phyloP scores from a whole-genome alignment of 2,888 invertebrate species.

The Campoplex capitator region DNA sequence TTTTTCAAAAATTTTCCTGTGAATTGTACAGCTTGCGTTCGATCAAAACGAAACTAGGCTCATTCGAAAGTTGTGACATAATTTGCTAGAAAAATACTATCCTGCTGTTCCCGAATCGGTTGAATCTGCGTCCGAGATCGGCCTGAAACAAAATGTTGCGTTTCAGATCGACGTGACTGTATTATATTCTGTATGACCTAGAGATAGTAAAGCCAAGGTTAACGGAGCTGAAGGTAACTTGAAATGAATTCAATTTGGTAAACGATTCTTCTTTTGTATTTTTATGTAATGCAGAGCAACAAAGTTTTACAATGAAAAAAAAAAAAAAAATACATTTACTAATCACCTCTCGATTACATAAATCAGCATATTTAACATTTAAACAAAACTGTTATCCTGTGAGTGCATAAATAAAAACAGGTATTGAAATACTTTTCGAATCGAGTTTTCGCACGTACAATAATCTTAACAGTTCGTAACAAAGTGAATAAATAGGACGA shows the following conservation, averaged over 20 bases:
- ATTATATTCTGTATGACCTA: too few relatives aligned
- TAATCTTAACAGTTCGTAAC: background rate
- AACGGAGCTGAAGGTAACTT: too few relatives aligned
- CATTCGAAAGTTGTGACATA: too few relatives aligned
- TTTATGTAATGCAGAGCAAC: background rate
- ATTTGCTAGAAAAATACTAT: too few relatives aligned
- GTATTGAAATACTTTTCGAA: background rate
- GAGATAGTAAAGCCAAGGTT: too few relatives aligned
- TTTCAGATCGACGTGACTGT: too few relatives aligned
- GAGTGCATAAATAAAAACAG: constrained; percentile 18
- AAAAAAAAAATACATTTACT: constrained; percentile 7
- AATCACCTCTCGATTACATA: constrained; percentile 6
- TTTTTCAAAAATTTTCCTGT: too few relatives aligned
- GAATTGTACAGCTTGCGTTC: too few relatives aligned
- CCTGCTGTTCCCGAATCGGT: too few relatives aligned
- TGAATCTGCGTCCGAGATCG: too few relatives aligned
- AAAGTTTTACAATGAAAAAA: background rate
- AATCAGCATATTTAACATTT: constrained; percentile 14
- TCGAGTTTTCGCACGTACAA: background rate
- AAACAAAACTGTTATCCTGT: background rate
- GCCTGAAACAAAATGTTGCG: too few relatives aligned
- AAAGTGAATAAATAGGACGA: background rate
- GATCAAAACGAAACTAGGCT: too few relatives aligned
- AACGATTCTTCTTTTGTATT: background rate
- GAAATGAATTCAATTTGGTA: background rate